Evolutionary conservation across 2,113 vertebrate species (phyloP), one percentile per base, ranked within the genome.

Genomic region (Perognathus longimembris): DNA sequence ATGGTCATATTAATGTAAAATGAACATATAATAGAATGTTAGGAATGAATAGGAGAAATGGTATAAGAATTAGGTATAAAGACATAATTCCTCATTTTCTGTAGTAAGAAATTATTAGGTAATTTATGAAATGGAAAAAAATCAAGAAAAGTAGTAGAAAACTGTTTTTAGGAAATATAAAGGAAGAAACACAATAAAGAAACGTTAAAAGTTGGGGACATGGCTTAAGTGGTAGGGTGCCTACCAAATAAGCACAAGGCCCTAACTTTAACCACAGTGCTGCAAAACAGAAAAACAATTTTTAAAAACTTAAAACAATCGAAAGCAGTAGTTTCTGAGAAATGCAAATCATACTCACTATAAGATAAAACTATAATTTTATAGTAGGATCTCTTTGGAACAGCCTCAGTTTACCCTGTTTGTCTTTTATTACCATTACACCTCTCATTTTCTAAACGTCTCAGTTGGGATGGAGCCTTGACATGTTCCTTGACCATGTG

Each of bases 91-190:
- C 6, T 90, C 57, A 85, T 71, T 59, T 85, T 90, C 66, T 24
- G 30, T 20, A 36, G 28, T 18, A 77, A 77, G 38, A 94, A 92
- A 74, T 90, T 77, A 89, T 57, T 91, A 90, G 21, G 11, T 64
- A 74, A 66, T 69, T 12, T 67, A 77, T 73, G 83, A 93, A 87
- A 84, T 77, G n/a, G 42, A 92, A 70, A 94, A 80, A 95, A 88
- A 71, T 71, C 42, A 77, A 85, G 77, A 67, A 92, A 92, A 64
- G 24, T 61, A 80, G 21, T 70, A 63, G 64, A 81, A 84, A 91
- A 20, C 12, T 77, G 45, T 79, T 91, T n/a, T 76, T 84, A 78
- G 74, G 85, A 84, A 94, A 91, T 40, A 94, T 10, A 73, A 20
- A 42, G 50, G 50, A 5, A 15, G 57, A 89, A 89, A 84, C 30